Percentiles rank a stretch among this genome's conserved stretches.
phyloP scores from a whole-genome alignment of 2,888 invertebrate genomes.

The Drosophila villosipedis region DNA sequence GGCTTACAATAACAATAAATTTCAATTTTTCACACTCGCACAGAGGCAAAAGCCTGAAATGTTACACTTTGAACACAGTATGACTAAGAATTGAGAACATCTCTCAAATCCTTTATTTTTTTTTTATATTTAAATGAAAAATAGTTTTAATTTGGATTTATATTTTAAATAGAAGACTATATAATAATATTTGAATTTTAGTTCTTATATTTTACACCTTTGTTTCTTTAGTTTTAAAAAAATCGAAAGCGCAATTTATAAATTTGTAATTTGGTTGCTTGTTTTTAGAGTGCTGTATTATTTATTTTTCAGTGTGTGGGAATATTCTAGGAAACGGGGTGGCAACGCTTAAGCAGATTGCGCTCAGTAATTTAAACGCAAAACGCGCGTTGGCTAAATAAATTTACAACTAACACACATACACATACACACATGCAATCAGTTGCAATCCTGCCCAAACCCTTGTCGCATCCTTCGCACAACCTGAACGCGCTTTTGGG shows the following conservation, averaged over 20 bases:
- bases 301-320: not conserved
- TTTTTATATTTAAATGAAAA: not conserved
- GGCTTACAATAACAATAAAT: slow-evolving; percentile 78
- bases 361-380: slow-evolving; percentile 74
- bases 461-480: not conserved
- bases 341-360: slow-evolving; percentile 70
- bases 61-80: not conserved
- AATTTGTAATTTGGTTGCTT: not conserved
- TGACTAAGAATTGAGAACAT: not conserved
- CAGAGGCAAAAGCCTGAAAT: slow-evolving; percentile 28
- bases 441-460: slow-evolving; percentile 5
- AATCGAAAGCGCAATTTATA: not conserved
- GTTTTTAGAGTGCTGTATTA: too few species aligned
- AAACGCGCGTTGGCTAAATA: slow-evolving; percentile 76
- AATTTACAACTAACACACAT: slow-evolving; percentile 71
- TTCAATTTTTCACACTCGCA: slow-evolving; percentile 73
- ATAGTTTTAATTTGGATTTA: not conserved
- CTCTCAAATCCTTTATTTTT: not conserved
- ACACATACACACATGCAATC: slow-evolving; percentile 36
- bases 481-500: slow-evolving; percentile 35
- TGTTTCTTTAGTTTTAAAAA: not conserved
- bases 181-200: accelerated
- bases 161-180: not conserved
- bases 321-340: slow-evolving; percentile 21
- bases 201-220: not conserved